Evolutionary conservation across 2,113 vertebrate species (phyloP), one percentile per base, ranked within the genome.

Genomic region (Limanda limanda): DNA sequence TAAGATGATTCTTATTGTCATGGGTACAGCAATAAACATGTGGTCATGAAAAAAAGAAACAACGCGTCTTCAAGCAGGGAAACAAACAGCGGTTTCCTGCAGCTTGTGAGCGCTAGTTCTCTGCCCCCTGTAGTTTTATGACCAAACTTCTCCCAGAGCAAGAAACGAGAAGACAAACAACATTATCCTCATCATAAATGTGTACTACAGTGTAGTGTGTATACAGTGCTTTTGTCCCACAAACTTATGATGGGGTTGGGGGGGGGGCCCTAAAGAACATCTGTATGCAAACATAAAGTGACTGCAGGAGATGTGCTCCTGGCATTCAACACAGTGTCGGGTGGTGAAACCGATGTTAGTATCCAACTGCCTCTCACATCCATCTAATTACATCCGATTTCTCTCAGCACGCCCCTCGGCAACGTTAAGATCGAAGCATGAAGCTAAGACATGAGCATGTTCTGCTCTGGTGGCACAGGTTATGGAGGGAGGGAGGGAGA

Each of bases 311-410:
- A 77, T 42, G 45, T 45, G 45, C 10, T 37, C 24, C 60, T 67
- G 83, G 56, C 48, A 74, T 78, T 84, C 78, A 79, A 80, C 83
- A 75, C 17, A 66, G 82, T 35, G 62, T 81, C 8, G 57, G 72
- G 74, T 42, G 48, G 12, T 76, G 66, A 69, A 89, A 75, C 40
- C 71, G 78, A 52, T 81, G 76, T 78, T 86, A 84, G 89, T 89
- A 76, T 84, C 64, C 79, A 83, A 86, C 79, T 78, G 82, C 76
- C 87, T 89, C 71, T 78, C 68, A 76, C 86, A 86, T 85, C 42
- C 72, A 71, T 70, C 87, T 91, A 93, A 92, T 92, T 89, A 89
- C 80, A 88, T 80, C 81, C 68, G 68, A 87, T 91, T 82, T 87
- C 82, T 80, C 77, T 77, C 74, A 89, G 68, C 71, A 77, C 3